Evolutionary conservation across 2,888 invertebrate species (phyloP), one percentile per base, ranked within the genome.

Genomic region (Oscheius onirici): DNA sequence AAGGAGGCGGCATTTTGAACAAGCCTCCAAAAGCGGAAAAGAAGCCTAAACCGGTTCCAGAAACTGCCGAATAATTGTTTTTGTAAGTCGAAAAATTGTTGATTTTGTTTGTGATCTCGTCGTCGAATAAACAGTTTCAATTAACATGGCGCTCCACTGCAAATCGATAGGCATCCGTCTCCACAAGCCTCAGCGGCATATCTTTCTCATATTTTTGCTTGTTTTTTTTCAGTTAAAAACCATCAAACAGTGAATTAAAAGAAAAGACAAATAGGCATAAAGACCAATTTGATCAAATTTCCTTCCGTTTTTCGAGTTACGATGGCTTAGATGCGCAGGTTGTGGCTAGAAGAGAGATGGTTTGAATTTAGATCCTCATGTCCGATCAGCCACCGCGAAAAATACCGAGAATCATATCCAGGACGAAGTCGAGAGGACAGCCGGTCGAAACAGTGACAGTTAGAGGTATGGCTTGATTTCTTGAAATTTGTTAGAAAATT

Each of bases 311-410:
- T 10, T 26, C 49, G 2, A 3, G 28, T 49, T 17, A 49, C 49
- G 10, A 22, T 49, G 10, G 61, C 34, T 61, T 69, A 43, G 69
- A 69, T 69, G 69, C 69, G 51, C 69, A 69, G 69, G 69, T 69
- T 63, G 34, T 67, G 17, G 41, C 44, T 15, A 10, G 17, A 17
- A 22, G 22, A 22, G 34, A 24, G 60, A 34, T 49, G 26, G 17
- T 69, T 69, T 58, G 52, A 69, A 69, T 52, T 69, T n/a, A 63
- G 60, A 46, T 22, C 15, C 34, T 8, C 34, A 60, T 63, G 63
- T 63, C 49, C 2, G 63, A 49, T 8, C 26, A 17, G 8, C 69
- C 69, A 22, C 58, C 44, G 46, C 34, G 69, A 43, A 69, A 69
- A 24, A 24, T 69, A 17, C 69, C 69, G 13, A 69, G 69, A 51